Evolutionary conservation across 64 coral and sea anemone genomes (phyloP).

Genomic region (Hydrozoanthus tunicans): DNA sequence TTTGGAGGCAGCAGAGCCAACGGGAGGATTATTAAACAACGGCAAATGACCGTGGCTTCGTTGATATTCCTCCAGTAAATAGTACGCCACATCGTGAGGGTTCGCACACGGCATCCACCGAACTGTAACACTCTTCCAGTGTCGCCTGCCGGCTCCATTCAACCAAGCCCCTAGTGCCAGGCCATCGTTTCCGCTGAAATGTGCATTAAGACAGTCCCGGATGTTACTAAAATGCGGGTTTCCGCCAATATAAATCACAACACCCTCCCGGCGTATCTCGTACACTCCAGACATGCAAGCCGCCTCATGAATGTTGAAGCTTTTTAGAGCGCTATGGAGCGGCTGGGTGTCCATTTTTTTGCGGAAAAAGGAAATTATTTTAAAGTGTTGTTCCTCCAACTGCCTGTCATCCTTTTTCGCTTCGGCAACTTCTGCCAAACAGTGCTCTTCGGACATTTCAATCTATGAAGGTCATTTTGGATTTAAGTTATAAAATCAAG

Average conservation of each 20-base stretch:
- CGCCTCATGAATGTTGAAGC: slow-evolving; percentile 90
- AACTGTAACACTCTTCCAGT: slow-evolving; percentile 80
- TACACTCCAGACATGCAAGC: slow-evolving; percentile 92
- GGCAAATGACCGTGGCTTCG: slow-evolving; percentile 74
- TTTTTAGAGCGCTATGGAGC: slow-evolving; percentile 81
- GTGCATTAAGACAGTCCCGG: slow-evolving; percentile 95
- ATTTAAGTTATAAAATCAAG: background rate
- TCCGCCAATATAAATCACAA: slow-evolving; percentile 94
- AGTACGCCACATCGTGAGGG: slow-evolving; percentile 94
- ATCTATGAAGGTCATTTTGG: background rate
- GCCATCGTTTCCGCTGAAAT: slow-evolving; percentile 98
- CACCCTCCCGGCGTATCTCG: slow-evolving; percentile 70
- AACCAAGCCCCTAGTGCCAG: slow-evolving; percentile 90
- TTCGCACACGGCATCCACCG: slow-evolving; percentile 91
- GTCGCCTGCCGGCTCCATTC: slow-evolving; percentile 67
- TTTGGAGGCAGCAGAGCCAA: background rate
- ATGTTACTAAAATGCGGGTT: slow-evolving; percentile 99
- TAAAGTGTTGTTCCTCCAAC: slow-evolving; percentile 71
- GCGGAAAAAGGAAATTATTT: slow-evolving; percentile 72
- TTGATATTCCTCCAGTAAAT: slow-evolving; percentile 92
- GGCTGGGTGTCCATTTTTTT: slow-evolving; percentile 78
- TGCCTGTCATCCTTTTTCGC: slow-evolving; percentile 41
- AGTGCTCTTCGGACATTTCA: background rate
- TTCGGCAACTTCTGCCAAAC: slow-evolving; percentile 20
- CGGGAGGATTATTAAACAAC: slow-evolving; percentile 86